Conservation (phyloP, 1,140 invertebrate genomes). For the Ceratina australensis region DNA sequence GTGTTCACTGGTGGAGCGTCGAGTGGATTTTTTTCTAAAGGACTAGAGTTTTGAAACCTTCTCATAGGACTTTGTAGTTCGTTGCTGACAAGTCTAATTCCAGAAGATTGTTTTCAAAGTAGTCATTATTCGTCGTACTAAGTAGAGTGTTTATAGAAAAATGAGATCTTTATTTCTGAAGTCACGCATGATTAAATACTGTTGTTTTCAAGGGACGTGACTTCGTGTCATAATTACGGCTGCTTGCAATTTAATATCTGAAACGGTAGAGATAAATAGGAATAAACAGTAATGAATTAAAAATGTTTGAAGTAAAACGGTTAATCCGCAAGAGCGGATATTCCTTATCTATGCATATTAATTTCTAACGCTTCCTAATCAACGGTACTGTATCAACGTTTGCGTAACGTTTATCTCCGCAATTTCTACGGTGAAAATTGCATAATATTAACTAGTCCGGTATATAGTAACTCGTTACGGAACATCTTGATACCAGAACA, state of each 20-base stretch:
- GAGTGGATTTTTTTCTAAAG: constrained; percentile 2
- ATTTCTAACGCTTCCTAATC: not conserved
- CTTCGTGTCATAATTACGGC: not conserved
- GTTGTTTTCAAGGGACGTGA: constrained; percentile 19
- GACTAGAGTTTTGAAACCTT: not conserved
- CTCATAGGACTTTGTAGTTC: not conserved
- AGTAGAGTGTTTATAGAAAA: not conserved
- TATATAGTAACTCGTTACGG: not conserved
- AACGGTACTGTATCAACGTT: not conserved
- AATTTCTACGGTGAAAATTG: constrained; percentile 6
- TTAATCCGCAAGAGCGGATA: not conserved
- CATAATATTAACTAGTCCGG: constrained; percentile 2
- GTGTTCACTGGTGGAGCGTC: not conserved
- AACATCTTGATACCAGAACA: constrained; percentile 17
- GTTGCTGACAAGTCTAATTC: too few species aligned
- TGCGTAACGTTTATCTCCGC: constrained; percentile 1
- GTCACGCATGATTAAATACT: constrained; percentile 20
- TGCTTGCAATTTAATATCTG: not conserved
- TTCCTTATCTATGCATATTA: not conserved
- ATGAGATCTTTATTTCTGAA: not conserved
- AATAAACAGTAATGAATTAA: not conserved
- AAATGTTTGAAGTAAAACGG: not conserved
- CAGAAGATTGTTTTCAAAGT: not conserved
- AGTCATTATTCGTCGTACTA: too few species aligned
- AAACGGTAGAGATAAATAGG: too few species aligned